Evolutionary conservation across 2,113 vertebrate genomes (phyloP).

Genomic region (Pteruthius melanotis): DNA sequence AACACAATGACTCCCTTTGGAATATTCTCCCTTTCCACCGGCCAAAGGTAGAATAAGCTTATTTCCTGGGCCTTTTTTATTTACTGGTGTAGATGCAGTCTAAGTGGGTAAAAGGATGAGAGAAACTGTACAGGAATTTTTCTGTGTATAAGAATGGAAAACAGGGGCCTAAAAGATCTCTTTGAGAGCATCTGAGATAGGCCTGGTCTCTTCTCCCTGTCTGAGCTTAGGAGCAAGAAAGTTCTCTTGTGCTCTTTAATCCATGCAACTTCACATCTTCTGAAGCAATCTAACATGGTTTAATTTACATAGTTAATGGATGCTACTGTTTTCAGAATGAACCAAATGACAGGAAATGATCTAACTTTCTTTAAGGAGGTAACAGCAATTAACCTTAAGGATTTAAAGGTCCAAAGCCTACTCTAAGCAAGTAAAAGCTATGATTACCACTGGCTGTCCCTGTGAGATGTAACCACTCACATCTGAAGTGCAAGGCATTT

Average conservation of each 20-base stretch:
- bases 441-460: neutral
- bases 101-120: neutral
- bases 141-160: neutral
- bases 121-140: neutral
- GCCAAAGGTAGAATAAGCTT: fast-evolving
- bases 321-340: neutral
- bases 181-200: neutral
- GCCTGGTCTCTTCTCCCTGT: neutral
- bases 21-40: neutral
- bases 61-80: neutral
- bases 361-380: neutral
- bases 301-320: neutral
- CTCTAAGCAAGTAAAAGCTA: neutral
- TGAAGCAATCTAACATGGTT: neutral
- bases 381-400: neutral
- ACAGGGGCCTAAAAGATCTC: neutral
- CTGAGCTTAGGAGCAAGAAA: neutral
- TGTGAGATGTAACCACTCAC: neutral
- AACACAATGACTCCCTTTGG: neutral
- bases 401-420: neutral
- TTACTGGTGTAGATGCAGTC: neutral
- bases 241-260: neutral
- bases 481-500: neutral
- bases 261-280: neutral
- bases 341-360: neutral